Base-by-base conservation (phyloP, 1,140 invertebrate species). In the Stenopsyche tienmushanensis region DNA sequence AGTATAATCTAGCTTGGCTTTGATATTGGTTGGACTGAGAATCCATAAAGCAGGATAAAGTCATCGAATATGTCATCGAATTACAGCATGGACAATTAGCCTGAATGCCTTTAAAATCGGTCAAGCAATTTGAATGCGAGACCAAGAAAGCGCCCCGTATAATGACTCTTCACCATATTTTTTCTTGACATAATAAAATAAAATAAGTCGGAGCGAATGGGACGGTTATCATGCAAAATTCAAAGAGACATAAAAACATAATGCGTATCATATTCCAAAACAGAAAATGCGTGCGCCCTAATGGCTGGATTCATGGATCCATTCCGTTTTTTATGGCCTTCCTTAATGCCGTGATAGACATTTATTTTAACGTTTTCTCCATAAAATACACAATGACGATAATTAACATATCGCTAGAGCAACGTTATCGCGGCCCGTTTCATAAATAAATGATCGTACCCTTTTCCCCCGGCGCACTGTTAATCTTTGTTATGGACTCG, bases 311-410 rank as follows among this genome's bases (percentile, higher is more conserved):
- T 47, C 44, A 15, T 39, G 34, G 34, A 39, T 39, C 34, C 34
- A 39, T 39, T 39, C 34, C 44, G 17, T 15, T 47, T 47, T 47
- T 47, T 47, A 47, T 18, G 44, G 20, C 15, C 52, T 10, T 24
- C 52, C 24, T 8, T 54, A 54, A 54, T 54, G 20, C 24, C 52
- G 52, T 29, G 24, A 54, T 24, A 2, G 15, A 25, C 52, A 54
- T 54, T 25, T 54, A 54, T 54, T 54, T 54, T 54, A 54, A n/a
- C 24, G 24, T n/a, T 3, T 24, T 13, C 2, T 20, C 24, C 24
- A 54, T 54, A 54, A 54, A 54, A 29, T 15, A 54, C 23, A 54
- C 5, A 54, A 47, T 47, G 44, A 15, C 44, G 44, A 47, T 47
- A 47, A 47, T 47, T 47, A 47, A 47, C 44, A 47, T 47, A 47